A percentile compares a stretch with the other conserved stretches of the same genome.
Evolutionary conservation across 2,113 vertebrate genomes (phyloP).

Genomic region (Macrotus californicus): DNA sequence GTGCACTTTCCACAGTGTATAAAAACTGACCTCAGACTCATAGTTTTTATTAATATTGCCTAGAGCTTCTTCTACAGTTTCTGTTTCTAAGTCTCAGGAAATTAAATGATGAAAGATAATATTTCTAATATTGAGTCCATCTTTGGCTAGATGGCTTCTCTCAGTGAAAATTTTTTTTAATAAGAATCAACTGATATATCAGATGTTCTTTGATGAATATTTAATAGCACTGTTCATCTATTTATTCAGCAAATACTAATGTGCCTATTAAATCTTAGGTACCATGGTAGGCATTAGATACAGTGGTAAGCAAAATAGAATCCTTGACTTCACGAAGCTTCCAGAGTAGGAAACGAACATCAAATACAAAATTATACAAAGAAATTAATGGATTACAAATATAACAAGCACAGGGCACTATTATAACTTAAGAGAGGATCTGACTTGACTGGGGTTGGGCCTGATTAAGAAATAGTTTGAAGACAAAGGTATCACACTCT

Average conservation of each 20-base stretch:
- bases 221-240: constrained; percentile 24
- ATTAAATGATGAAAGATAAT: constrained; percentile 58
- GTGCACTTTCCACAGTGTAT: neutral
- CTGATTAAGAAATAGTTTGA: neutral
- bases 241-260: constrained; percentile 48
- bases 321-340: neutral
- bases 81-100: constrained; percentile 54
- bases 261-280: neutral
- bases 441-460: neutral
- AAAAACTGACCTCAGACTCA: constrained; percentile 1
- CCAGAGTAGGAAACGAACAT: neutral
- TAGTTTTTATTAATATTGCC: constrained; percentile 45
- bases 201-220: constrained; percentile 43
- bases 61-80: neutral
- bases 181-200: constrained; percentile 34
- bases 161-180: neutral
- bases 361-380: constrained; percentile 21
- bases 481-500: neutral
- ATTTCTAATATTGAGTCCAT: constrained; percentile 37
- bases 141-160: constrained; percentile 31
- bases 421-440: neutral
- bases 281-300: neutral
- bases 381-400: constrained; percentile 20
- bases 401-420: neutral
- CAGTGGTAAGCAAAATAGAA: neutral